Conservation (phyloP, 2,888 invertebrate genomes). For the Parascotia fuliginaria region DNA sequence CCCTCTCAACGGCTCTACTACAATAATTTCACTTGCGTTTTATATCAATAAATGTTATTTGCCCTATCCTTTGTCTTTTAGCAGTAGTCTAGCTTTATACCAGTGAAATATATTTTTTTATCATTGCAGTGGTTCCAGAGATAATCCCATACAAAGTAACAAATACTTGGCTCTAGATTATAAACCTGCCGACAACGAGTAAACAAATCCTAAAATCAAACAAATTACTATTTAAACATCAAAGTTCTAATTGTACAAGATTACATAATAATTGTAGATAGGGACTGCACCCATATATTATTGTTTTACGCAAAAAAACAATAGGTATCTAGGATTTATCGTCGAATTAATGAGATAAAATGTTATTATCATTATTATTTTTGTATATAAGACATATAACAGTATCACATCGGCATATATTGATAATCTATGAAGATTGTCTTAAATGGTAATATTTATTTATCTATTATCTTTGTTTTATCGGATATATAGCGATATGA, state of each 20-base stretch:
- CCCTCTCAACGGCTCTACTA: too few relatives aligned
- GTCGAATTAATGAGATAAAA: constrained; percentile 11
- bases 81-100: background rate
- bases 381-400: constrained; percentile 24
- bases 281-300: background rate
- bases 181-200: background rate
- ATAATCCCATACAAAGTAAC: background rate
- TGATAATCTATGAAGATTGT: constrained; percentile 25
- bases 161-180: background rate
- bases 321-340: constrained; percentile 4
- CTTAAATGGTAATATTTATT: constrained; percentile 20
- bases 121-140: background rate
- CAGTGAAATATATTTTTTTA: background rate
- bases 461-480: constrained; percentile 42
- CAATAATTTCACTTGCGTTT: too few relatives aligned
- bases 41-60: too few relatives aligned
- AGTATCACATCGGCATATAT: constrained; percentile 14
- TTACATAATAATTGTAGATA: background rate
- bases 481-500: constrained; percentile 35
- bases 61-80: too few relatives aligned
- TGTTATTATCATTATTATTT: constrained; percentile 13
- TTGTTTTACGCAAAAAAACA: background rate
- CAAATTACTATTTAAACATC: background rate
- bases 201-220: background rate
- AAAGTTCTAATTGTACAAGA: background rate